Conservation (phyloP, 2,113 vertebrate species). For the Piaya cayana region DNA sequence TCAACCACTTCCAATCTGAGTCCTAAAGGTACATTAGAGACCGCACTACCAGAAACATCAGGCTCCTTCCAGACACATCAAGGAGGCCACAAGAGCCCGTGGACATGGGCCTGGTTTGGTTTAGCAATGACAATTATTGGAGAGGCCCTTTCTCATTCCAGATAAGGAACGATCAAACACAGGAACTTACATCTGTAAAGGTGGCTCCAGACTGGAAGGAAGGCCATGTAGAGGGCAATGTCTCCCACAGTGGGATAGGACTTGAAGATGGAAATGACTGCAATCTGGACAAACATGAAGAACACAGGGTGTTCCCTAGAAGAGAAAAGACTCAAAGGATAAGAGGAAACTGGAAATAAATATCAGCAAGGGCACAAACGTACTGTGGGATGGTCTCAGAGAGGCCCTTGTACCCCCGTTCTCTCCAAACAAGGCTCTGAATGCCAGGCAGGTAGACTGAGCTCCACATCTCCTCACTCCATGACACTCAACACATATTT, state of each 20-base stretch:
- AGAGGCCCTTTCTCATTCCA: neutral
- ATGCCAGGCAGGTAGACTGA: neutral
- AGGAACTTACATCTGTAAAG: conserved; percentile 91
- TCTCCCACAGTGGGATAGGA: conserved; percentile 97
- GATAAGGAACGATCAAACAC: neutral
- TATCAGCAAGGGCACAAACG: neutral
- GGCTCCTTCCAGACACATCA: neutral
- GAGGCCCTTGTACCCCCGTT: neutral
- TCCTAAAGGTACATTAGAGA: neutral
- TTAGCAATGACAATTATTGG: neutral
- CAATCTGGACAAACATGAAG: conserved; percentile 96
- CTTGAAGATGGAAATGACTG: conserved; percentile 97
- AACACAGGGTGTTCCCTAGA: conserved; percentile 94
- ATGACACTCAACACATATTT: neutral
- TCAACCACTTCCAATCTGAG: neutral
- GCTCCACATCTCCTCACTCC: neutral
- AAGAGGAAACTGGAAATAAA: neutral
- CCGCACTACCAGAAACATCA: neutral
- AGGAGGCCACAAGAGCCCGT: neutral
- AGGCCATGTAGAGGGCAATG: conserved; percentile 92
- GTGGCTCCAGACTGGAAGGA: conserved; percentile 94
- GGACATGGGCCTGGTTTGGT: neutral
- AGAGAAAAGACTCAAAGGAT: neutral
- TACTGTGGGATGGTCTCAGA: neutral
- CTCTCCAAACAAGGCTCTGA: neutral